Percentiles rank a stretch among this genome's conserved stretches.
Evolutionary conservation across 2,797 vertebrate genomes (phyloP).

Genomic region (Hippoglossus hippoglossus): DNA sequence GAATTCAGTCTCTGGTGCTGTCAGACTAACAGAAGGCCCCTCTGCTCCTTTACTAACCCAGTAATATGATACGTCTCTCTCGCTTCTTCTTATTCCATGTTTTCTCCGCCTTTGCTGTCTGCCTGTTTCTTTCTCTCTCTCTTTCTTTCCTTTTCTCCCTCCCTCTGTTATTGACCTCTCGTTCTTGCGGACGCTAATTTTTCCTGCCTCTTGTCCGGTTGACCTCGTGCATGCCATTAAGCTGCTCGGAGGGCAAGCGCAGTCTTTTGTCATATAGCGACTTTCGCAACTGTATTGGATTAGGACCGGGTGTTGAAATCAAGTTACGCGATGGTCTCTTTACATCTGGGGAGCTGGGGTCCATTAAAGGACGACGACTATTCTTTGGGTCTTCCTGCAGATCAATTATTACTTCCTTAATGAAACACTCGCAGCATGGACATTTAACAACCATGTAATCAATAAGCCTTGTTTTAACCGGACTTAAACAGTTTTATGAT

Average conservation of each 20-base stretch:
- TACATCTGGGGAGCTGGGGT: constrained; percentile 87
- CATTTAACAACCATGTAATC: constrained; percentile 76
- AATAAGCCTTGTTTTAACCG: constrained; percentile 68
- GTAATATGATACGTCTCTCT: constrained; percentile 40
- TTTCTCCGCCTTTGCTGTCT: constrained; percentile 33
- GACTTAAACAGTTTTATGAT: constrained; percentile 67
- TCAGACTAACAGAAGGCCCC: constrained; percentile 33
- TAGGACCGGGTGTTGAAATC: constrained; percentile 87
- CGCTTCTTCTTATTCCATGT: constrained; percentile 31
- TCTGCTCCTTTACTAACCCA: constrained; percentile 54
- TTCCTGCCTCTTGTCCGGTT: constrained; percentile 84
- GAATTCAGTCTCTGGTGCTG: constrained; percentile 63
- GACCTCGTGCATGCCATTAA: constrained; percentile 87
- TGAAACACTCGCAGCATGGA: constrained; percentile 79
- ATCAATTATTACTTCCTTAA: constrained; percentile 88
- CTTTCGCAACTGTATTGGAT: constrained; percentile 84
- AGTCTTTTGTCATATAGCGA: constrained; percentile 86
- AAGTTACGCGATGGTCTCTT: constrained; percentile 84
- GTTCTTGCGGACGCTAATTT: constrained; percentile 80
- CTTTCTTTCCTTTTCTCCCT: constrained; percentile 41
- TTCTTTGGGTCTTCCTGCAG: constrained; percentile 86
- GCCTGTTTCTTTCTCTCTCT: constrained; percentile 23
- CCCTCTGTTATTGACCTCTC: constrained; percentile 79
- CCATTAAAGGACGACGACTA: constrained; percentile 84
- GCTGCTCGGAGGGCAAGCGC: constrained; percentile 77